Conservation (phyloP, 2,113 vertebrate species). For the Acrocephalus arundinaceus region DNA sequence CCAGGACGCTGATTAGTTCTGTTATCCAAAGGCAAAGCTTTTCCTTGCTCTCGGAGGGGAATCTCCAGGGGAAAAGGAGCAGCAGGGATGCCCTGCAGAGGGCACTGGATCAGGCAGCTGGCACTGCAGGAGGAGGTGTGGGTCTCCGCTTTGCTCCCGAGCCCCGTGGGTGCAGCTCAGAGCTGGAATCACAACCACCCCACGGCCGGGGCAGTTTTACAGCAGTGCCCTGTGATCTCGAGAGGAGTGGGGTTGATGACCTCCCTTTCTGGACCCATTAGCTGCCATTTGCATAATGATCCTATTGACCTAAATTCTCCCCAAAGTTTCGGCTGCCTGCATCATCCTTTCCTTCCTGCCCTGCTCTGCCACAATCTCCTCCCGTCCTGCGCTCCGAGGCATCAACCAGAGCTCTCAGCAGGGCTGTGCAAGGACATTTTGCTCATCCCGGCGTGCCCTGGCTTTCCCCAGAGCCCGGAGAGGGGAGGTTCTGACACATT, state of each 20-base stretch:
- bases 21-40: background rate
- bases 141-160: background rate
- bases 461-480: background rate
- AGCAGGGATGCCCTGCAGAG: background rate
- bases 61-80: background rate
- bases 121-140: background rate
- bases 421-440: fast-evolving
- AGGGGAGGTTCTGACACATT: background rate
- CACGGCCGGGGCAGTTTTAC: background rate
- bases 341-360: background rate
- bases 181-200: background rate
- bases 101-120: background rate
- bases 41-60: background rate
- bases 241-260: background rate
- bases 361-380: background rate
- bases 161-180: background rate
- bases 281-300: conserved; percentile 20
- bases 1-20: background rate
- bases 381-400: background rate
- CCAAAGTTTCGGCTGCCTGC: background rate
- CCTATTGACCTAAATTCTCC: conserved; percentile 60
- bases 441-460: background rate
- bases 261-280: conserved; percentile 7
- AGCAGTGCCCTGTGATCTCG: background rate
- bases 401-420: background rate